Evolutionary conservation across 2,797 vertebrate genomes (phyloP).

Genomic region (Labeo calbasu): DNA sequence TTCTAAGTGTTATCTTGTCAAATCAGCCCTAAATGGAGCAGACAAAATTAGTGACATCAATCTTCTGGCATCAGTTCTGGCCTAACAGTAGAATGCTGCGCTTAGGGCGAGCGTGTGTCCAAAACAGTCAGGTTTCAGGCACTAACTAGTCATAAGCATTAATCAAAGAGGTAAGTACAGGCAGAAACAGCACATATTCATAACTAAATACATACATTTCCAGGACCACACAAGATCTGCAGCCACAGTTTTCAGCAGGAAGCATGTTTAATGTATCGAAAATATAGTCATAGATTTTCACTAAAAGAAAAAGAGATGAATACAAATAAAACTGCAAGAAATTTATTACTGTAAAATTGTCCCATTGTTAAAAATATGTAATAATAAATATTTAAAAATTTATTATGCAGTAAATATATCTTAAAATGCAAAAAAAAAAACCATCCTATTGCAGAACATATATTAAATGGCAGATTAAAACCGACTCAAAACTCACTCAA

Average conservation of each 20-base stretch:
- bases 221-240: neutral
- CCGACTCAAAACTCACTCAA: no score
- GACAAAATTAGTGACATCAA: slow-evolving; percentile 24
- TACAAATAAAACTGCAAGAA: no score
- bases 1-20: slow-evolving; percentile 2
- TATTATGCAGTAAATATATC: neutral
- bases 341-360: neutral
- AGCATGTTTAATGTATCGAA: neutral
- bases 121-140: neutral
- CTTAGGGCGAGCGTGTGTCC: neutral
- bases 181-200: neutral
- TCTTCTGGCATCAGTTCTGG: slow-evolving; percentile 5
- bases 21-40: slow-evolving; percentile 7
- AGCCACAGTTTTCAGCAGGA: neutral
- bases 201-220: no score
- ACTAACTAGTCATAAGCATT: neutral
- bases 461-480: no score
- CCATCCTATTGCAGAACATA: no score
- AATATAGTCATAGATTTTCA: no score
- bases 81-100: neutral
- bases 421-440: no score
- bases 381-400: neutral
- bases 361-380: neutral
- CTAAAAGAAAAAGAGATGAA: neutral
- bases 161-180: neutral